A percentile compares a stretch with the other conserved stretches of the same genome.
Evolutionary conservation across 1,140 invertebrate species (phyloP).

Genomic region (Cotesia vestalis): DNA sequence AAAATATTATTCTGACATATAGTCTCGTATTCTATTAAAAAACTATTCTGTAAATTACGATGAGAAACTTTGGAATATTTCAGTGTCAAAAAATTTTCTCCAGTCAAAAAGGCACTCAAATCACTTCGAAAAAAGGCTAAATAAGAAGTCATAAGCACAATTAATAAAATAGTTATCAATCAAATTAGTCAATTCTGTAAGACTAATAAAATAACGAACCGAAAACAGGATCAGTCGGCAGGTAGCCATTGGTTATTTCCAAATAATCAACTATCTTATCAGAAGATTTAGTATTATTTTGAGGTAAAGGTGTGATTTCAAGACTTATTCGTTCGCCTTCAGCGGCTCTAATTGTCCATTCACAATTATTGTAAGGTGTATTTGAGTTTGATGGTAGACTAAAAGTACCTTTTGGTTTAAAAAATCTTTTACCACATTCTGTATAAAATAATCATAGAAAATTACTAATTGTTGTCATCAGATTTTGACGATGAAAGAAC

Average conservation of each 20-base stretch:
- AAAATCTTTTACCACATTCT: slow-evolving; percentile 93
- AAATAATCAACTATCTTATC: slow-evolving; percentile 90
- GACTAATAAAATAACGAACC: slow-evolving; percentile 58
- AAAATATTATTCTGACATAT: too few relatives aligned
- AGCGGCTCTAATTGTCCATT: slow-evolving; percentile 97
- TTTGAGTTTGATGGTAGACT: slow-evolving; percentile 77
- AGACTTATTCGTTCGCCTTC: slow-evolving; percentile 94
- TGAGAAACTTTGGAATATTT: too few relatives aligned
- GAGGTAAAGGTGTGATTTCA: slow-evolving; percentile 89
- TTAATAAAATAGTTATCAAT: too few relatives aligned
- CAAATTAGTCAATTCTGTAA: background rate
- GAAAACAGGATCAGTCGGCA: slow-evolving; percentile 83
- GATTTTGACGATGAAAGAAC: too few relatives aligned
- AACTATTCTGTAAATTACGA: too few relatives aligned
- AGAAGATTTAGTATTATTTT: slow-evolving; percentile 71
- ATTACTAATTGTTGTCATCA: too few relatives aligned
- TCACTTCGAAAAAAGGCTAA: too few relatives aligned
- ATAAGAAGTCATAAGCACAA: too few relatives aligned
- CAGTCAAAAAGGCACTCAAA: too few relatives aligned
- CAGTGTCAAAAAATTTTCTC: too few relatives aligned
- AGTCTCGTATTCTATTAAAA: too few relatives aligned
- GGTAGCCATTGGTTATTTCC: slow-evolving; percentile 94
- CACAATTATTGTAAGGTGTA: slow-evolving; percentile 78
- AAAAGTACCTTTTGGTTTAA: slow-evolving; percentile 87
- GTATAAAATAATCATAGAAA: slow-evolving; percentile 47